phyloP scores from a whole-genome alignment of 1,140 invertebrate genomes.

The Hydropsyche tenuis region DNA sequence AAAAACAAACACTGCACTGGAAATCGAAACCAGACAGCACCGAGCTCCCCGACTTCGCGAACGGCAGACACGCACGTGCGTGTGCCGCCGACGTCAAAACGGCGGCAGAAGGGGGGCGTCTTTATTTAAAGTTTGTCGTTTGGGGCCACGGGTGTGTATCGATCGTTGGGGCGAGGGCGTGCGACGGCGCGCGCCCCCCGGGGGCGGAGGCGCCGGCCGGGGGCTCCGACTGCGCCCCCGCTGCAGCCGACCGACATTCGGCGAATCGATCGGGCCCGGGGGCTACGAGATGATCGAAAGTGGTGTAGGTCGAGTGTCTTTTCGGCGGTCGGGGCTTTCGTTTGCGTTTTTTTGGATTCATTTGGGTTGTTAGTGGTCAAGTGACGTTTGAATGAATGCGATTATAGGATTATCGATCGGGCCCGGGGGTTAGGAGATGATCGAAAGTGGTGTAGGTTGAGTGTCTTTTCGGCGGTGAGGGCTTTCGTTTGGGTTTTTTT shows the following conservation, averaged over 20 bases:
- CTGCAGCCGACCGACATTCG: neutral
- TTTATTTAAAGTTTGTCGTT: conserved; percentile 42
- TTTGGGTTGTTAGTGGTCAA: no score
- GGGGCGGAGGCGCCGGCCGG: conserved; percentile 5
- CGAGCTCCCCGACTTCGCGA: no score
- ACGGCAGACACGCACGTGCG: neutral
- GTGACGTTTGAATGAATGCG: no score
- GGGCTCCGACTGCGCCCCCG: neutral
- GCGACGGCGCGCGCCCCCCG: conserved; percentile 25
- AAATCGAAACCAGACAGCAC: no score
- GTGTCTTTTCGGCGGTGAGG: no score
- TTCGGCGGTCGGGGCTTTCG: no score
- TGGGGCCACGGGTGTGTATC: neutral
- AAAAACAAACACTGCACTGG: no score
- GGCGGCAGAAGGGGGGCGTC: neutral
- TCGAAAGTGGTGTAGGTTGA: no score
- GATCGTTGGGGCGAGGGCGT: neutral
- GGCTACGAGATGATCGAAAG: neutral
- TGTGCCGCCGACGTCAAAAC: neutral
- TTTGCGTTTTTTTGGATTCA: no score
- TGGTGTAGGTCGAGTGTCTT: no score
- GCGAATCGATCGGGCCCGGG: neutral
- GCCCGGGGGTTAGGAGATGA: neutral
- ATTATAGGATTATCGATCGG: no score
- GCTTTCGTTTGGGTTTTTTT: no score